A percentile compares a stretch with the other conserved stretches of the same genome.
phyloP scores from a whole-genome alignment of 2,113 vertebrate species.

The Syngnathus scovelli region DNA sequence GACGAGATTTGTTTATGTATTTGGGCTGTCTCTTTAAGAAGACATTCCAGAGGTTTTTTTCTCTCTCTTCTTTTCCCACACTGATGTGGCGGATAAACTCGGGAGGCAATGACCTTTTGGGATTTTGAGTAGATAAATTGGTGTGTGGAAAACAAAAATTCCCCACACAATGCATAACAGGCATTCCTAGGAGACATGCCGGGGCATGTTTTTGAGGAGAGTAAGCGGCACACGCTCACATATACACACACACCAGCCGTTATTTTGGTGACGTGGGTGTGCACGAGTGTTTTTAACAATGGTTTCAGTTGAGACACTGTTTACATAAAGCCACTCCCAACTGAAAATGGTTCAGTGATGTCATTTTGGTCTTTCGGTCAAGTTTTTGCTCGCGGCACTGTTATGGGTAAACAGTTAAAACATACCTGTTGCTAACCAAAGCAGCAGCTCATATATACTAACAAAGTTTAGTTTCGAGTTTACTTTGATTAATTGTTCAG shows the following conservation, averaged over 20 bases:
- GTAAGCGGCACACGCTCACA: conserved; percentile 6
- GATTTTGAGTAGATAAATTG: conserved; percentile 38
- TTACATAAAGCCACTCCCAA: background rate
- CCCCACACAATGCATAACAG: conserved; percentile 34
- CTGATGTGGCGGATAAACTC: conserved; percentile 18
- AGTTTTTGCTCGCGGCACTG: background rate
- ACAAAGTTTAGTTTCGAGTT: too few relatives aligned
- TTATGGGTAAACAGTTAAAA: background rate
- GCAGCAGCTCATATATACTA: too few relatives aligned
- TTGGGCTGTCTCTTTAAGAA: conserved; percentile 52
- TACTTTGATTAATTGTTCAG: too few relatives aligned
- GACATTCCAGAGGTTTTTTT: conserved; percentile 51
- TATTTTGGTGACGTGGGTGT: conserved; percentile 7
- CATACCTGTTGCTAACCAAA: background rate
- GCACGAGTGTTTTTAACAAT: conserved; percentile 5
- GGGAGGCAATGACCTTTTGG: conserved; percentile 26
- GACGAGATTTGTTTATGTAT: conserved; percentile 35
- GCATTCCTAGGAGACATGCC: conserved; percentile 56
- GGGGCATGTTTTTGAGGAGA: conserved; percentile 48
- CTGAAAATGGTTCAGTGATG: background rate
- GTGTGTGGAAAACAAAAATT: conserved; percentile 20
- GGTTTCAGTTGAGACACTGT: background rate
- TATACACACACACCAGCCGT: background rate
- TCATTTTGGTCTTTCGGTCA: background rate
- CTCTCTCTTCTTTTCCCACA: conserved; percentile 44